Evolutionary conservation across 2,888 invertebrate genomes (phyloP).

Genomic region (Corythucha ciliata): DNA sequence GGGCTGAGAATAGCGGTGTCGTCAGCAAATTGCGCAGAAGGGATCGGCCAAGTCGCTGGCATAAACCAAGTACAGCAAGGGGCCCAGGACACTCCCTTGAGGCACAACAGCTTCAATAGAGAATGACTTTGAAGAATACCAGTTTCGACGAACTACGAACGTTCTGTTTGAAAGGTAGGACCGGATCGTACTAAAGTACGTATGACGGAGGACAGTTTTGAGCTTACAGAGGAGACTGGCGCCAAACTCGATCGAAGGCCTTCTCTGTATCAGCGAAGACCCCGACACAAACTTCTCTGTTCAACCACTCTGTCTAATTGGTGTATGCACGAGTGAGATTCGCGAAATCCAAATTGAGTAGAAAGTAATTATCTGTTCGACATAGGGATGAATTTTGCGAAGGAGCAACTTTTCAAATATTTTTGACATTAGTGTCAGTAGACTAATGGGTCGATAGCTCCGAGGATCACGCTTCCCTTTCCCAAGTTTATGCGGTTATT

Average conservation of each 20-base stretch:
- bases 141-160: too few relatives aligned
- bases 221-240: neutral
- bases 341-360: conserved; percentile 11
- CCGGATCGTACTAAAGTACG: too few relatives aligned
- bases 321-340: conserved; percentile 7
- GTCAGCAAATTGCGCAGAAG: too few relatives aligned
- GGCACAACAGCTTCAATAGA: too few relatives aligned
- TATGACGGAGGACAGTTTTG: too few relatives aligned
- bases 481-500: conserved; percentile 5
- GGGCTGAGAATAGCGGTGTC: too few relatives aligned
- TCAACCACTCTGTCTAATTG: too few relatives aligned
- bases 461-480: conserved; percentile 1
- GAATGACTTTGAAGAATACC: too few relatives aligned
- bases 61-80: too few relatives aligned
- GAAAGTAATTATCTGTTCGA: conserved; percentile 1
- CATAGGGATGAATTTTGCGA: neutral
- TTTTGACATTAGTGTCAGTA: conserved; percentile 8
- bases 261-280: neutral
- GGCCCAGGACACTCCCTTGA: too few relatives aligned
- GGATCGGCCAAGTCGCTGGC: too few relatives aligned
- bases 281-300: neutral
- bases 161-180: too few relatives aligned
- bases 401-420: conserved; percentile 8
- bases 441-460: conserved; percentile 11
- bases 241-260: neutral